These are phyloP conservation scores for Fopius arisanus DNA, from an alignment of 1,140 invertebrate genomes.

Conservation along the genomic window DNA sequence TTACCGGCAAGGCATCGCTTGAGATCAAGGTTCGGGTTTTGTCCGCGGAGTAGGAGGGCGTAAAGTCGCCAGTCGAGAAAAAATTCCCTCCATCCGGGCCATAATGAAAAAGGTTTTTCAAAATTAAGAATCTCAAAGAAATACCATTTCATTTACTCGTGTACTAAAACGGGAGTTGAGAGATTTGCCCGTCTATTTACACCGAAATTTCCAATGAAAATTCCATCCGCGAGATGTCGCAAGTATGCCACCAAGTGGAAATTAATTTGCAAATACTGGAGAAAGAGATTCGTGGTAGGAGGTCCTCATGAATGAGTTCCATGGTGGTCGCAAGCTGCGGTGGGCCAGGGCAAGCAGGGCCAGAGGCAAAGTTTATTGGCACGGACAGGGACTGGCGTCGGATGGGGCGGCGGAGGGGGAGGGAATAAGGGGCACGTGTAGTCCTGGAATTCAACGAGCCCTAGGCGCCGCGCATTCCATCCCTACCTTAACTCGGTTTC, in stretches of 20 bases:
- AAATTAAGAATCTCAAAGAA: no score
- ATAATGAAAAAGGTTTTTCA: no score
- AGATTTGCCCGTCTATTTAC: background rate
- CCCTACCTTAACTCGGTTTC: constrained; percentile 40
- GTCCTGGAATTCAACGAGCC: constrained; percentile 68
- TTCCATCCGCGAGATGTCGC: constrained; percentile 36
- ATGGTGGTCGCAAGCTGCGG: constrained; percentile 64
- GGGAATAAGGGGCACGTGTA: constrained; percentile 61
- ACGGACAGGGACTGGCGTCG: constrained; percentile 35
- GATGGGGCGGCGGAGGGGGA: no score
- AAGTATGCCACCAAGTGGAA: background rate
- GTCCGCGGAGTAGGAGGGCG: no score
- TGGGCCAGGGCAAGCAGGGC: no score
- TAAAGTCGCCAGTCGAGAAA: no score
- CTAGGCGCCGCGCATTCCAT: constrained; percentile 71
- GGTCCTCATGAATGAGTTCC: constrained; percentile 64
- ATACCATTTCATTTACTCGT: no score
- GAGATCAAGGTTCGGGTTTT: no score
- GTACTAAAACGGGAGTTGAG: no score
- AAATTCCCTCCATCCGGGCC: no score
- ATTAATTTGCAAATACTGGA: constrained; percentile 18
- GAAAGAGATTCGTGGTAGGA: constrained; percentile 54
- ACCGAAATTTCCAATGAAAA: background rate
- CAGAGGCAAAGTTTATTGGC: constrained; percentile 63
- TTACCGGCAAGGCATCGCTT: no score